Evolutionary conservation across 2,797 vertebrate genomes (phyloP).

Genomic region (Erethizon dorsatum): DNA sequence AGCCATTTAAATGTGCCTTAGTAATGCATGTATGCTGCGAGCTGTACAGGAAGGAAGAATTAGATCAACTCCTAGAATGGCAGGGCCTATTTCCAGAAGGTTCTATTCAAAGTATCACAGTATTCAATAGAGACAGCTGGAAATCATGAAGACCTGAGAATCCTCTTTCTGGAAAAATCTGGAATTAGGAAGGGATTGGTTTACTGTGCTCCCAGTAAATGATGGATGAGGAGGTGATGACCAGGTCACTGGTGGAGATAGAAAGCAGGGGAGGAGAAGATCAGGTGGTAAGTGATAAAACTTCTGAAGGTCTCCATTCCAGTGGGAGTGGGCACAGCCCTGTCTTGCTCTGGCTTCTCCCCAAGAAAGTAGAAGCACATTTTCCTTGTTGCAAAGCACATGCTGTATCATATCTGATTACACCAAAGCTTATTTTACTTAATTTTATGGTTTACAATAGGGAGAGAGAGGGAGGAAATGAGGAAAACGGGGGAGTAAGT

Average conservation of each 20-base stretch:
- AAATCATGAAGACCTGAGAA: constrained; percentile 57
- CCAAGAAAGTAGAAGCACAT: constrained; percentile 63
- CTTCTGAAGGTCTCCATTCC: background rate
- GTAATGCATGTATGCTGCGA: background rate
- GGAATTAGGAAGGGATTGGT: constrained; percentile 18
- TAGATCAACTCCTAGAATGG: constrained; percentile 20
- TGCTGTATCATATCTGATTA: background rate
- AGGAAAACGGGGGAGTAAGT: constrained; percentile 1
- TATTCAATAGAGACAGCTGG: background rate
- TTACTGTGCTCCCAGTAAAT: background rate
- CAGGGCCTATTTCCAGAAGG: constrained; percentile 56
- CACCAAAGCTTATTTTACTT: background rate
- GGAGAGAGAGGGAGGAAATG: background rate
- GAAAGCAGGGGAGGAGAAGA: background rate
- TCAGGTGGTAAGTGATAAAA: background rate
- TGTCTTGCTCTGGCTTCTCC: constrained; percentile 20
- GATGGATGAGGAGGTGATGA: background rate
- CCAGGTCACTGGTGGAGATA: background rate
- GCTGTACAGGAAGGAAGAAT: constrained; percentile 60
- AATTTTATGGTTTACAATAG: constrained; percentile 13
- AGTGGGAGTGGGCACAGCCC: background rate
- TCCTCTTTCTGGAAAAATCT: constrained; percentile 55
- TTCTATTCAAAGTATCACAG: constrained; percentile 46
- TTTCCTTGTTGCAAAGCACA: background rate
- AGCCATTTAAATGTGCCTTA: background rate